Conservation (phyloP, 64 coral and sea anemone genomes). For the Actinia equina region DNA sequence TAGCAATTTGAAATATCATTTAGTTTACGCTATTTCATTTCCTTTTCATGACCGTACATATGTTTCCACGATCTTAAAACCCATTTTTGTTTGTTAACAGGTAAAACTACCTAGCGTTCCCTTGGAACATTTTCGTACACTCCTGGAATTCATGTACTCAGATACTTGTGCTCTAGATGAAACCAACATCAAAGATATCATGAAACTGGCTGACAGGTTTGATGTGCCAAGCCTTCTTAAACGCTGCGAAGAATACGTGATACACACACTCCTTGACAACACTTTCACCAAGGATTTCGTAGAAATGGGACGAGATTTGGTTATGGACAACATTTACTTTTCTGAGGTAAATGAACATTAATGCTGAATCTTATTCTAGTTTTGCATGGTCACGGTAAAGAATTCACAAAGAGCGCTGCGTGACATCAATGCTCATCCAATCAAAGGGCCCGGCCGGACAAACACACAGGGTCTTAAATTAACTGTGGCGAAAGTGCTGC, state of each 20-base stretch:
- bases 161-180: neutral
- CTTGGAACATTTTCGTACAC: conserved; percentile 12
- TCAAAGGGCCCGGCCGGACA: too few relatives aligned
- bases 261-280: neutral
- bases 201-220: conserved; percentile 5
- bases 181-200: neutral
- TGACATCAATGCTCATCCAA: too few relatives aligned
- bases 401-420: too few relatives aligned
- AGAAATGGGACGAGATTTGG: neutral
- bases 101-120: neutral
- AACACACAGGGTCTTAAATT: too few relatives aligned
- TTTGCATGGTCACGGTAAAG: too few relatives aligned
- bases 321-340: neutral
- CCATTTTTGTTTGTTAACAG: neutral
- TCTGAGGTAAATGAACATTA: neutral
- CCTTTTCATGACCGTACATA: too few relatives aligned
- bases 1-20: neutral
- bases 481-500: too few relatives aligned
- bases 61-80: too few relatives aligned
- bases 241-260: conserved; percentile 1
- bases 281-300: neutral
- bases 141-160: conserved; percentile 12
- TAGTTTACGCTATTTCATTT: too few relatives aligned
- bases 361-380: too few relatives aligned
- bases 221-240: neutral